Conservation (phyloP, 2,797 vertebrate species). For the Leptodactylus fallax region DNA sequence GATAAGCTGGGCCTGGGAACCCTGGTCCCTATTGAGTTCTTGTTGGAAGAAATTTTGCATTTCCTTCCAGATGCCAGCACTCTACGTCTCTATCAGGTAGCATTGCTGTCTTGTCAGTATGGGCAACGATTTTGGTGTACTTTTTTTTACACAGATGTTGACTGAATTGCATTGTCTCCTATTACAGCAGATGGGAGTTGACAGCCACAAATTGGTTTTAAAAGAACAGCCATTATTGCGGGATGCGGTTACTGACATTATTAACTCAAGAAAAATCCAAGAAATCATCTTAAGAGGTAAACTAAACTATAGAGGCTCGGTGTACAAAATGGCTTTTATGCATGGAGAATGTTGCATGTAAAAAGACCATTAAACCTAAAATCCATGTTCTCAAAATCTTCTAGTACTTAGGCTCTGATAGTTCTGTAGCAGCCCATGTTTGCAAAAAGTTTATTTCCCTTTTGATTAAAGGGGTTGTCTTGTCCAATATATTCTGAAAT, state of each 20-base stretch:
- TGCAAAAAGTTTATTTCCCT: too few relatives aligned
- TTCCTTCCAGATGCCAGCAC: slow-evolving; percentile 90
- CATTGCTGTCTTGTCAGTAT: neutral
- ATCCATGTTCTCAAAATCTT: too few relatives aligned
- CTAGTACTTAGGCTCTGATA: too few relatives aligned
- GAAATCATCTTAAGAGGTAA: slow-evolving; percentile 96
- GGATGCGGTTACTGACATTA: slow-evolving; percentile 88
- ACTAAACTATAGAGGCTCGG: too few relatives aligned
- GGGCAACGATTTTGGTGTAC: neutral
- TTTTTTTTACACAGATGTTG: neutral
- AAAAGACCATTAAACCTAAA: too few relatives aligned
- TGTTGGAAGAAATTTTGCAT: slow-evolving; percentile 86
- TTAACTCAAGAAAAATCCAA: slow-evolving; percentile 92
- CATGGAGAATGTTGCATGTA: too few relatives aligned
- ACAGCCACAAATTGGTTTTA: slow-evolving; percentile 85
- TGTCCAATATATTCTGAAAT: too few relatives aligned
- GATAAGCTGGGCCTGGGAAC: slow-evolving; percentile 93
- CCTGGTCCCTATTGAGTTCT: slow-evolving; percentile 92
- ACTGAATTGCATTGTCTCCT: slow-evolving; percentile 19
- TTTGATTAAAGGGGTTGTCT: too few relatives aligned
- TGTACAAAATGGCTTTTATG: too few relatives aligned
- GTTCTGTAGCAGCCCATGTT: too few relatives aligned
- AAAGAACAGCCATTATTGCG: slow-evolving; percentile 87
- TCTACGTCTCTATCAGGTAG: slow-evolving; percentile 92
- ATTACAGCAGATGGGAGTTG: slow-evolving; percentile 87